Conservation (phyloP, 1,140 invertebrate genomes). For the Dendroctonus ponderosae region DNA sequence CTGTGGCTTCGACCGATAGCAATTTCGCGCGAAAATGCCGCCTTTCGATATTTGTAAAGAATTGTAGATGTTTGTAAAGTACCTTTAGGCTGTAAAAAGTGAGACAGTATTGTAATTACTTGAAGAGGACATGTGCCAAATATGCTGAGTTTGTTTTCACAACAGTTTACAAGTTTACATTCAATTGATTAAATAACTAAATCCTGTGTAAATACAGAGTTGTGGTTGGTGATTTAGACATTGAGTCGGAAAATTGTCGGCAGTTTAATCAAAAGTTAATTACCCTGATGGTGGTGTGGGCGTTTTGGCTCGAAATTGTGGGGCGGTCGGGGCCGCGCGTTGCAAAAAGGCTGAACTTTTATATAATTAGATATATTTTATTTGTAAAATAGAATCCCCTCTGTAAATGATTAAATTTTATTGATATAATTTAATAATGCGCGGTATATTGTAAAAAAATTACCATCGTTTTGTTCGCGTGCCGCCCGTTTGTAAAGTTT, state of each 20-base stretch:
- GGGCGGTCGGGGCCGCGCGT: slow-evolving; percentile 9
- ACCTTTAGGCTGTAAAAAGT: slow-evolving; percentile 12
- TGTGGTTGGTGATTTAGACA: too few species aligned
- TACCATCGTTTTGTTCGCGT: slow-evolving; percentile 16
- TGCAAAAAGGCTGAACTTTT: slow-evolving; percentile 35
- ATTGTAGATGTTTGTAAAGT: slow-evolving; percentile 27
- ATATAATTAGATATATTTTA: slow-evolving; percentile 36
- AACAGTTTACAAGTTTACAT: too few species aligned
- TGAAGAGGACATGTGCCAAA: slow-evolving; percentile 14
- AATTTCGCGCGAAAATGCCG: background rate
- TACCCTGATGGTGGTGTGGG: background rate
- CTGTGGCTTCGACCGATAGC: background rate
- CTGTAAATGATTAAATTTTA: slow-evolving; percentile 33
- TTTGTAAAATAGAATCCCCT: slow-evolving; percentile 33
- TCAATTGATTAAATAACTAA: too few species aligned
- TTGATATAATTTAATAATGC: slow-evolving; percentile 27
- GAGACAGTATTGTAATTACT: slow-evolving; percentile 6
- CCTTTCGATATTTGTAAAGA: slow-evolving; percentile 13
- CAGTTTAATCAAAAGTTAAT: too few species aligned
- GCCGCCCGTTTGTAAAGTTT: slow-evolving; percentile 26
- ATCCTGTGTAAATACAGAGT: too few species aligned
- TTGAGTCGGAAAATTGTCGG: too few species aligned
- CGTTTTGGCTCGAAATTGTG: slow-evolving; percentile 3
- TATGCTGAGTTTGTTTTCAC: slow-evolving; percentile 7
- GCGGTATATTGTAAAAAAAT: slow-evolving; percentile 29